phyloP scores from a whole-genome alignment of 1,140 invertebrate species.

The Metopolophium dirhodum region DNA sequence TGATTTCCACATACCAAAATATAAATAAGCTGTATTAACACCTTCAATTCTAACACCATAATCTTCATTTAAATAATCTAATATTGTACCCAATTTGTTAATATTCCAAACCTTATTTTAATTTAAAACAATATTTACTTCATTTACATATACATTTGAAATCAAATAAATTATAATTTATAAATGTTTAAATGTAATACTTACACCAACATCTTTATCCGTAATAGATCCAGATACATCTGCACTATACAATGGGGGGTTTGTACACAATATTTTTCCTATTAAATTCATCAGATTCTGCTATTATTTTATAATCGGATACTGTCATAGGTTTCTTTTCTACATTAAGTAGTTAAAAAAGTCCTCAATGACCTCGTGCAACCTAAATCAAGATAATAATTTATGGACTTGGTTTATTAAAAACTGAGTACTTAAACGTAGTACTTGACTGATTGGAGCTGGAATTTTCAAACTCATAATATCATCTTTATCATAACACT shows the following conservation, averaged over 20 bases:
- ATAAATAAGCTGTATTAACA: constrained; percentile 98
- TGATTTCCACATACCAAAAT: constrained; percentile 76
- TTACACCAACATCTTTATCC: constrained; percentile 70
- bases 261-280: constrained; percentile 96
- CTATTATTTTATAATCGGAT: constrained; percentile 85
- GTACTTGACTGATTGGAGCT: constrained; percentile 86
- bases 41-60: constrained; percentile 77
- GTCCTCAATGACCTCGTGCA: constrained; percentile 87
- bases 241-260: constrained; percentile 91
- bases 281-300: constrained; percentile 73
- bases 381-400: constrained; percentile 60
- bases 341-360: constrained; percentile 95
- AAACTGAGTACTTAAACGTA: constrained; percentile 49
- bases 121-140: no score
- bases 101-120: no score
- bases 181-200: constrained; percentile 51
- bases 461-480: constrained; percentile 66
- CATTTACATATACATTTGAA: no score
- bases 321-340: constrained; percentile 92
- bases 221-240: constrained; percentile 83
- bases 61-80: no score
- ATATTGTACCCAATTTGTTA: no score
- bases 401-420: no score
- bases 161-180: not conserved
- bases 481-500: constrained; percentile 70